These are phyloP conservation scores for Bubo blakistoni DNA, from an alignment of 2,113 vertebrate genomes.

Conservation along the genomic window DNA sequence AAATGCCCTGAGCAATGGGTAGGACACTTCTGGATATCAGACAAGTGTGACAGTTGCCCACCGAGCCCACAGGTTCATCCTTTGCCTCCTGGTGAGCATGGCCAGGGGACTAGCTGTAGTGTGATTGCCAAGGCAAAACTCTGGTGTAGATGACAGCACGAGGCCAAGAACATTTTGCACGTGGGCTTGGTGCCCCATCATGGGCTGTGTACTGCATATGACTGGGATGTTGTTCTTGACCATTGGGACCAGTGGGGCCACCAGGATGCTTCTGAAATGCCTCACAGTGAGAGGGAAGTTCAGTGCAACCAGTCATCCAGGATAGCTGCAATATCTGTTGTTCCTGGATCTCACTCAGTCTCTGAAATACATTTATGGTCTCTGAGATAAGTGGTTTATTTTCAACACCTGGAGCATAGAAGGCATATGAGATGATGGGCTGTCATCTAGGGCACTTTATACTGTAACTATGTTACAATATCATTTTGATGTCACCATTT, in stretches of 20 bases:
- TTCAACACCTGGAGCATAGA: conserved; percentile 30
- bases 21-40: neutral
- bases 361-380: neutral
- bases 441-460: conserved; percentile 63
- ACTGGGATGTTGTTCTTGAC: neutral
- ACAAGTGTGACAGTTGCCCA: neutral
- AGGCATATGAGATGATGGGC: conserved; percentile 51
- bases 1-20: neutral
- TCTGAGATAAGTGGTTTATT: conserved; percentile 41
- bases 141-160: neutral
- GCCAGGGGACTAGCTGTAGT: neutral
- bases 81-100: neutral
- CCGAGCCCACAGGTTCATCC: neutral
- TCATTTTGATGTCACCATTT: conserved; percentile 64
- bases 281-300: neutral
- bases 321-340: neutral
- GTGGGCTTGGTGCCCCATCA: neutral
- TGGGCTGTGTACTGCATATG: neutral
- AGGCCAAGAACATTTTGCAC: neutral
- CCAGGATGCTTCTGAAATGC: neutral
- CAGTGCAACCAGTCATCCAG: neutral
- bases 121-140: neutral
- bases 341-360: conserved; percentile 14
- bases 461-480: conserved; percentile 63
- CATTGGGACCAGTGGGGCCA: neutral